Evolutionary conservation across 2,888 invertebrate genomes (phyloP).

Genomic region (Xylophagus ater): DNA sequence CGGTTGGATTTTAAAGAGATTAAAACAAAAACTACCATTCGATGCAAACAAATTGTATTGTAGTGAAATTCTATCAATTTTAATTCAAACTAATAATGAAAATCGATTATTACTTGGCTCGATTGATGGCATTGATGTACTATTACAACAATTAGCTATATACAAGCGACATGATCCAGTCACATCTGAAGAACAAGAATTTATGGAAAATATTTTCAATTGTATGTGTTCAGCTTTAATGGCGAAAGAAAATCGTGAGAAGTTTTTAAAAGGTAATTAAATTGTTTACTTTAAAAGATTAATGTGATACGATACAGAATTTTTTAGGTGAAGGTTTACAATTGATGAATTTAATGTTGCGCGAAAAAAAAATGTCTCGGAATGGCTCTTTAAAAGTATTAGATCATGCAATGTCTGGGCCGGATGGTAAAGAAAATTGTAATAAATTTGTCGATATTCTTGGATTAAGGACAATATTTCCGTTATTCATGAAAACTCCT

Average conservation of each 20-base stretch:
- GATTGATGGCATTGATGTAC: constrained; percentile 88
- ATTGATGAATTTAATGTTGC: constrained; percentile 97
- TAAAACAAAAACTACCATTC: constrained; percentile 80
- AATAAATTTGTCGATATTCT: constrained; percentile 97
- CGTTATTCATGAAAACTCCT: constrained; percentile 98
- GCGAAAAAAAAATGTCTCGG: constrained; percentile 92
- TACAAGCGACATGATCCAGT: constrained; percentile 91
- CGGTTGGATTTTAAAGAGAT: constrained; percentile 81
- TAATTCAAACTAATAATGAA: constrained; percentile 80
- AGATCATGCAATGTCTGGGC: constrained; percentile 93
- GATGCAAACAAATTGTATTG: constrained; percentile 92
- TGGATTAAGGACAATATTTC: constrained; percentile 92
- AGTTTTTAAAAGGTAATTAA: constrained; percentile 66
- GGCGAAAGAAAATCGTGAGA: constrained; percentile 75
- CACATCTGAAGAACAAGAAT: constrained; percentile 87
- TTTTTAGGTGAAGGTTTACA: constrained; percentile 80
- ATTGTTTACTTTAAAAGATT: not conserved
- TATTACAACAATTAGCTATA: constrained; percentile 87
- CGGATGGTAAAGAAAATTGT: constrained; percentile 89
- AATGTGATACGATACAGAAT: no score
- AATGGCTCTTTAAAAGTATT: constrained; percentile 94
- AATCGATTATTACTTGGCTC: constrained; percentile 78
- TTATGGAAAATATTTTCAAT: constrained; percentile 98
- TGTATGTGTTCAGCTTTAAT: constrained; percentile 88
- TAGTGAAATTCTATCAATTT: constrained; percentile 90